Evolutionary conservation across 1,140 invertebrate species (phyloP).

Genomic region (Lasioglossum baleicum): DNA sequence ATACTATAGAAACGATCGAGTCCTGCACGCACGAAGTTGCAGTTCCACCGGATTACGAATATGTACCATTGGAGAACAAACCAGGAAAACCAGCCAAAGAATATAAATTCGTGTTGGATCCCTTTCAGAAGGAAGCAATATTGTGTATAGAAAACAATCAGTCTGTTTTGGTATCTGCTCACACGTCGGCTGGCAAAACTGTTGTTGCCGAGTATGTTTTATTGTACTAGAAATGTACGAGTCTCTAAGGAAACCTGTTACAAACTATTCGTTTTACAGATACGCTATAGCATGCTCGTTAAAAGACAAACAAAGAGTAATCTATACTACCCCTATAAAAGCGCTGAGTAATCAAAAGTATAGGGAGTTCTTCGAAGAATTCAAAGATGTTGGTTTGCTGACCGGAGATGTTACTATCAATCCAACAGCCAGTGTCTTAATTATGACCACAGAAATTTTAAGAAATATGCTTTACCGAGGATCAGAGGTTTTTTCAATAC

Average conservation of each 20-base stretch:
- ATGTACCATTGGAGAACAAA: constrained; percentile 85
- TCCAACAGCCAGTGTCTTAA: constrained; percentile 97
- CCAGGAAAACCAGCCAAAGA: constrained; percentile 90
- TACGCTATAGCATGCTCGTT: constrained; percentile 87
- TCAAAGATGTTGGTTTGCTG: constrained; percentile 97
- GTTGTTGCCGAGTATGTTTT: constrained; percentile 96
- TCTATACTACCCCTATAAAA: constrained; percentile 99
- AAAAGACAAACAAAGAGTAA: constrained; percentile 91
- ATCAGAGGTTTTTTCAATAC: constrained; percentile 84
- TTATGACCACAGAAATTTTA: constrained; percentile 99
- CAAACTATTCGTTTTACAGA: constrained; percentile 72
- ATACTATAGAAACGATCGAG: constrained; percentile 92
- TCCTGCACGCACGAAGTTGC: constrained; percentile 97
- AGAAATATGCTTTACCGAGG: constrained; percentile 99
- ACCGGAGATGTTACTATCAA: constrained; percentile 99
- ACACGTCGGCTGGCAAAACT: constrained; percentile 99
- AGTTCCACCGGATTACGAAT: constrained; percentile 91
- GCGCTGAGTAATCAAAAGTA: constrained; percentile 99
- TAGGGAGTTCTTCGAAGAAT: constrained; percentile 98
- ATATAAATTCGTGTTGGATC: constrained; percentile 97
- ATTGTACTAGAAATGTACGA: constrained; percentile 17
- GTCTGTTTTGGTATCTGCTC: constrained; percentile 98
- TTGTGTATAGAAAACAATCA: constrained; percentile 98
- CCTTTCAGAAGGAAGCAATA: constrained; percentile 99
- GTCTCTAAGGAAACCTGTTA: background rate